These are phyloP conservation scores for Henricia sp. DNA, from an alignment of 53 echinoderm and acorn worm genomes.

Conservation along the genomic window DNA sequence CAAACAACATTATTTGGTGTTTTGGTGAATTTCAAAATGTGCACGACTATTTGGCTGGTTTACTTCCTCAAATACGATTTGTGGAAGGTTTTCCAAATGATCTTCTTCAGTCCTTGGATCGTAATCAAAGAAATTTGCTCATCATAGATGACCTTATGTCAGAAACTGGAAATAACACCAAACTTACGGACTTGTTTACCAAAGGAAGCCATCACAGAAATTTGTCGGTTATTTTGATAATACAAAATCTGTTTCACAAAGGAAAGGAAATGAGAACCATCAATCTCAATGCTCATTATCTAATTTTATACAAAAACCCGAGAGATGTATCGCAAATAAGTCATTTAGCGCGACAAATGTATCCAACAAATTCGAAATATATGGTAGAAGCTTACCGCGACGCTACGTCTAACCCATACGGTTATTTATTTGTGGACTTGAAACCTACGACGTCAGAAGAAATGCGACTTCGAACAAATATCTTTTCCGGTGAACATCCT, in stretches of 20 bases:
- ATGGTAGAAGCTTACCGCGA: constrained; percentile 55
- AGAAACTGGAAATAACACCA: constrained; percentile 57
- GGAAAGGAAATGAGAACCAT: constrained; percentile 79
- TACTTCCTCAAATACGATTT: constrained; percentile 36
- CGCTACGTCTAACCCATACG: constrained; percentile 33
- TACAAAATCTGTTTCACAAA: constrained; percentile 74
- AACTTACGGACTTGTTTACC: constrained; percentile 66
- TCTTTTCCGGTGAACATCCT: constrained; percentile 11
- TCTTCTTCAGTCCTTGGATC: constrained; percentile 46
- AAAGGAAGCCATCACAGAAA: constrained; percentile 84
- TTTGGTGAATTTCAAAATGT: constrained; percentile 66
- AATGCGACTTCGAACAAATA: constrained; percentile 52
- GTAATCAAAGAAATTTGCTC: constrained; percentile 45
- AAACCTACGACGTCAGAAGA: constrained; percentile 45
- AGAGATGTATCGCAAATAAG: constrained; percentile 75
- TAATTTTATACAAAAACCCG: constrained; percentile 44
- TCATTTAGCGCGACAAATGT: constrained; percentile 80
- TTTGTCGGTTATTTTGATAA: constrained; percentile 70
- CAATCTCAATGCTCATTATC: constrained; percentile 74
- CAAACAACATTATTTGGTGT: constrained; percentile 70
- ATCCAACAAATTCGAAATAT: constrained; percentile 70
- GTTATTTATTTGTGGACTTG: constrained; percentile 56
- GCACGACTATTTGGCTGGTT: constrained; percentile 23
- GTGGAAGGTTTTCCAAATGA: constrained; percentile 73
- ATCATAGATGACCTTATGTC: constrained; percentile 79